Evolutionary conservation across 2,888 invertebrate genomes (phyloP), one percentile per base, ranked within the genome.

Genomic region (Autographa pulchrina): DNA sequence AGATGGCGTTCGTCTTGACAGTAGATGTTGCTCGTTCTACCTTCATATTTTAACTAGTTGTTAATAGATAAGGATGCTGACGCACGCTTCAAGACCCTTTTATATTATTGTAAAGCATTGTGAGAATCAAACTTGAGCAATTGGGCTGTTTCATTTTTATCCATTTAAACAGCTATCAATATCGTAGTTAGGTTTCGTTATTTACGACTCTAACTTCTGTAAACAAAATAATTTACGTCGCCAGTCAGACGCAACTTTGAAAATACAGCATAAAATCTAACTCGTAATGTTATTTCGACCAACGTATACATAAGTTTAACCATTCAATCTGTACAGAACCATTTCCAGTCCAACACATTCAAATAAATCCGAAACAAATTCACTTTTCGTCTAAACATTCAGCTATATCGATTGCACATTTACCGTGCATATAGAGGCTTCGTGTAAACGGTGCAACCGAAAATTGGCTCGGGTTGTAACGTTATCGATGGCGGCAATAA

Each of bases 401-500:
- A 43, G 43, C 62, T 43, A 62, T 70, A 81, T 84, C 68, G 72
- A 68, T 71, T 73, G 79, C 79, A 65, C 74, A 79, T 82, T 82
- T 65, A 79, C 66, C 63, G 72, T 79, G 80, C 77, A 82, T 70
- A 66, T 58, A 68, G 62, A 67, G 62, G 67, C 68, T 65, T 71
- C 66, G 72, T 73, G 80, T 76, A 76, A 78, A 80, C 70, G 67
- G 68, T 75, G 78, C 84, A 75, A 85, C 82, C 73, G 83, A 80
- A 85, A 80, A 83, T 84, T 83, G 85, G 74, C 74, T 77, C 62
- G 65, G 63, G 62, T 72, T 80, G 64, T 67, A 67, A 68, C 72
- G 83, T 78, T 85, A 82, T 82, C 83, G 83, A 85, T 85, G 84
- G 70, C 54, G 25, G 75, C 72, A 77, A 85, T 86, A 83, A 85